Evolutionary conservation across 2,113 vertebrate species (phyloP).

Genomic region (Trogon melanurus): DNA sequence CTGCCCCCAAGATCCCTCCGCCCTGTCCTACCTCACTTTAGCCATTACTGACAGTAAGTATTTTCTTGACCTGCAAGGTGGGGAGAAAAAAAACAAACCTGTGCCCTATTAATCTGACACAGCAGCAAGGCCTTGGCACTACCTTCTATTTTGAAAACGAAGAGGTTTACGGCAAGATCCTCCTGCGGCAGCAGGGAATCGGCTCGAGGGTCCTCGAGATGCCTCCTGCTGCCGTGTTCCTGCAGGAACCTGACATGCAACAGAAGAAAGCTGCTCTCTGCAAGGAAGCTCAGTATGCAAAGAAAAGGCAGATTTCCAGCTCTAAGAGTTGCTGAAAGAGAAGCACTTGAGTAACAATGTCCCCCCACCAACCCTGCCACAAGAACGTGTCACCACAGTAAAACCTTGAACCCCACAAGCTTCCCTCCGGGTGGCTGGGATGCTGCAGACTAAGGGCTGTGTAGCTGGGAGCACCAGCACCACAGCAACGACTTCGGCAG

Average conservation of each 20-base stretch:
- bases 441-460: neutral
- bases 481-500: neutral
- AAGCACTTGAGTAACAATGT: neutral
- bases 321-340: neutral
- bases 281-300: neutral
- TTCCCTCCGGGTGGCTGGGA: neutral
- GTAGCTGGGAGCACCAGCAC: neutral
- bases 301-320: neutral
- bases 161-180: neutral
- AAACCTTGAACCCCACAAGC: neutral
- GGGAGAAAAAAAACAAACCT: neutral
- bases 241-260: neutral
- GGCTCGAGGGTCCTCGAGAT: neutral
- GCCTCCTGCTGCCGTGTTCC: neutral
- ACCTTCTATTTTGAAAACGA: neutral
- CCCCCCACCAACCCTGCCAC: neutral
- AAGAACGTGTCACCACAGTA: accelerated
- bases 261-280: neutral
- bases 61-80: neutral
- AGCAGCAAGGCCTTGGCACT: neutral
- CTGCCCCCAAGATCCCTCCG: neutral
- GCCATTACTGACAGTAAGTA: neutral
- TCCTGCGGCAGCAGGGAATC: neutral
- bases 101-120: neutral
- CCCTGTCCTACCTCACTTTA: neutral